These are phyloP conservation scores for Abramis brama DNA, from an alignment of 2,113 vertebrate species.

Conservation along the genomic window DNA sequence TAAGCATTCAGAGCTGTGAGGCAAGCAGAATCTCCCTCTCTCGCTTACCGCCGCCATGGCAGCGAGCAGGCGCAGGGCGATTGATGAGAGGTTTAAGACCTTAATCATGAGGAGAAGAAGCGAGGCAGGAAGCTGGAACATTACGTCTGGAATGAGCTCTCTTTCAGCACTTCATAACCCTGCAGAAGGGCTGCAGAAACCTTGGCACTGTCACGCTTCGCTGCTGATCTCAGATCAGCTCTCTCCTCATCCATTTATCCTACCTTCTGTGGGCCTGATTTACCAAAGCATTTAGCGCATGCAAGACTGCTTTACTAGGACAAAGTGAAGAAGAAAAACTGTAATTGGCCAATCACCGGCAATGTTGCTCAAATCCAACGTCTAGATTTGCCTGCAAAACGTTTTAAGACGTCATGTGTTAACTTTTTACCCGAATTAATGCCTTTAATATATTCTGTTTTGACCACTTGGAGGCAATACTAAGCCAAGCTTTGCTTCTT, in stretches of 20 bases:
- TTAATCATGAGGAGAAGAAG: conserved; percentile 49
- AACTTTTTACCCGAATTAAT: background rate
- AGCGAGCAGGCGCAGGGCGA: conserved; percentile 15
- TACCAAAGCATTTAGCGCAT: conserved; percentile 31
- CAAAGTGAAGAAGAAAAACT: conserved; percentile 1
- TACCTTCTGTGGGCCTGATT: conserved; percentile 30
- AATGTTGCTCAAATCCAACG: background rate
- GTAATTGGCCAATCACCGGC: background rate
- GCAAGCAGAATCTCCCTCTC: conserved; percentile 25
- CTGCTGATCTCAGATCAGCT: conserved; percentile 45
- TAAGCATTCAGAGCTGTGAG: conserved; percentile 40
- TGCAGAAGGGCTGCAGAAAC: conserved; percentile 31
- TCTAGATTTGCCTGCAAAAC: no score
- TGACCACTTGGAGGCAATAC: background rate
- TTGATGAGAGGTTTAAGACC: conserved; percentile 58
- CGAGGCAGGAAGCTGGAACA: conserved; percentile 39
- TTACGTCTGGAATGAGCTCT: conserved; percentile 46
- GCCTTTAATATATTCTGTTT: background rate
- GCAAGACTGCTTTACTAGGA: conserved; percentile 23
- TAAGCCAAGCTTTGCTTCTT: background rate
- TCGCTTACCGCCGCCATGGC: background rate
- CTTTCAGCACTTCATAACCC: conserved; percentile 48
- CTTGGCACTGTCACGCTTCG: conserved; percentile 26
- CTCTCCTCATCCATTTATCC: conserved; percentile 41
- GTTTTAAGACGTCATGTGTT: background rate